A percentile compares a stretch with the other conserved stretches of the same genome.
Conservation (phyloP, 2,888 invertebrate genomes). For the Drosophila tripunctata region DNA sequence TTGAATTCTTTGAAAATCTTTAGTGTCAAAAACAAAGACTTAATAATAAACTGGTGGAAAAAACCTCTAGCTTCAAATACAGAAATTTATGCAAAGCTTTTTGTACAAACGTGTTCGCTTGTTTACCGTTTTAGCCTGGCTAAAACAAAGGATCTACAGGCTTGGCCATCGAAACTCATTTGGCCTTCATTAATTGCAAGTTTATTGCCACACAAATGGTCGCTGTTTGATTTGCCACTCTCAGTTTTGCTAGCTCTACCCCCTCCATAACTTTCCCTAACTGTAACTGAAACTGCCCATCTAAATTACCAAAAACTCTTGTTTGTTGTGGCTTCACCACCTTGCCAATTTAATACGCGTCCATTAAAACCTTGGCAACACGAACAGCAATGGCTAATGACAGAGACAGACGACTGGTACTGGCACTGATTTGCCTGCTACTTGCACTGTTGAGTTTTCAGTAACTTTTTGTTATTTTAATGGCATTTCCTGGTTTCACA, state of each 20-base stretch:
- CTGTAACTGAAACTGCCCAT: conserved; percentile 4
- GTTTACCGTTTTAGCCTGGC: not conserved
- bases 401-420: too few relatives aligned
- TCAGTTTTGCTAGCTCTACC: not conserved
- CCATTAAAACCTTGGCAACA: conserved; percentile 20
- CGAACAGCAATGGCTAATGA: not conserved
- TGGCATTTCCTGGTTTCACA: conserved; percentile 18
- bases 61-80: too few relatives aligned
- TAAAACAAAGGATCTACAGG: conserved; percentile 38
- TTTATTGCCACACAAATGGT: conserved; percentile 70
- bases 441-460: conserved; percentile 19
- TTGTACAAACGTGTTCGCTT: not conserved
- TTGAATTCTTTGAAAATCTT: not conserved
- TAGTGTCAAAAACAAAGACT: not conserved
- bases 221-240: not conserved
- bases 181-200: conserved; percentile 63
- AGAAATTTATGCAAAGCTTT: conserved; percentile 12
- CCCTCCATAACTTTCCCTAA: not conserved
- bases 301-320: conserved; percentile 7
- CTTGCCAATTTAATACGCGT: conserved; percentile 57
- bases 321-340: conserved; percentile 24
- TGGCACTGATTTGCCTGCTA: too few relatives aligned
- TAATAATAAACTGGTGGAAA: too few relatives aligned
- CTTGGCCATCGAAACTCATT: conserved; percentile 56
- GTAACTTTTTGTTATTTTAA: conserved; percentile 38